Evolutionary conservation across 2,113 vertebrate genomes (phyloP), one percentile per base, ranked within the genome.

Genomic region (Rhizomys pruinosus): DNA sequence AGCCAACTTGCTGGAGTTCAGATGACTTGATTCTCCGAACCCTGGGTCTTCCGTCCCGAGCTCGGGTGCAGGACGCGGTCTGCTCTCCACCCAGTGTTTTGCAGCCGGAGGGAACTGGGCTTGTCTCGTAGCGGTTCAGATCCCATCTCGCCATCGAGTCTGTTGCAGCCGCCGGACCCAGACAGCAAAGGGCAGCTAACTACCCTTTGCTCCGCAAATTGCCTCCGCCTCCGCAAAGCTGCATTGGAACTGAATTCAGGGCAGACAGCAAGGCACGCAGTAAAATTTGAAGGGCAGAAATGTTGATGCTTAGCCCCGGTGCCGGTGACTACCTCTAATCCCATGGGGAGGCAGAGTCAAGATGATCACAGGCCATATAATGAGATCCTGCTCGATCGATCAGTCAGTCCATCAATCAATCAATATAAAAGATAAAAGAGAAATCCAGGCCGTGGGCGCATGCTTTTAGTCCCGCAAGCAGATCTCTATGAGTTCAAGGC

Each of bases 241-340:
- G 52, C 23, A 12, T 73, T 13, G 61, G 68, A 29, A 20, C 71
- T 13, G 25, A 32, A 71, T 59, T 66, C 39, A 12, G 37, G 16
- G 73, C 22, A 42, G 22, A 55, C 11, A 0, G 7, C 20, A 34
- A 87, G 84, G 19, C 79, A 2, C 25, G 10, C 37, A 39, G 34
- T 85, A 39, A 47, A 10, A 47, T 92, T 7, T 27, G 89, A 80
- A 64, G 92, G 34, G 44, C 47, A 37, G 63, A 93, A 72, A 91
- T 11, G 16, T 55, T 15, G 7, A 13, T 47, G 42, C 12, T 44
- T 55, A 82, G 19, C 34, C 72, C 27, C 7, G 13, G 7, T 69
- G 32, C 20, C 52, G 15, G 2, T 15, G 20, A 64, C n/a, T 9
- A 55, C 32, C 22, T 52, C 22, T 13, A 37, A 25, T 52, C 13